These are phyloP conservation scores for Pachyseris speciosa DNA, from an alignment of 64 coral and sea anemone genomes.

Conservation along the genomic window DNA sequence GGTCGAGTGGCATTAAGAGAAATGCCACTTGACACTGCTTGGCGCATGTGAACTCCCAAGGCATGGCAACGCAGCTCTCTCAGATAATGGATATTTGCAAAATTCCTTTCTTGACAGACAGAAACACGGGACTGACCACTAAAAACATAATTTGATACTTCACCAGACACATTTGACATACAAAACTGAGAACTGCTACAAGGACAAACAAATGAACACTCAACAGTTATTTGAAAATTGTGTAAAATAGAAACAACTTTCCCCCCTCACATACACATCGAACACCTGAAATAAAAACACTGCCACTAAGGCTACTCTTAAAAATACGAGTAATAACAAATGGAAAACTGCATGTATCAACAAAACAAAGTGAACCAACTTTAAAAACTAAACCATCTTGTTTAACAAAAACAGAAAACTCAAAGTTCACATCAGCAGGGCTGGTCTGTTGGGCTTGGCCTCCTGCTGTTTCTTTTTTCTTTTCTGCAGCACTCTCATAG, in stretches of 20 bases:
- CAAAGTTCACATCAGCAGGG: background rate
- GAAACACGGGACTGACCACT: conserved; percentile 43
- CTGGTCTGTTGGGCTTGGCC: background rate
- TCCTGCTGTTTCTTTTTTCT: background rate
- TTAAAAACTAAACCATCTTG: background rate
- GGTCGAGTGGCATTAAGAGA: conserved; percentile 67
- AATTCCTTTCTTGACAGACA: conserved; percentile 63
- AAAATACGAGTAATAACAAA: conserved; percentile 57
- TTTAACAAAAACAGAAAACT: background rate
- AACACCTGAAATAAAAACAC: conserved; percentile 54
- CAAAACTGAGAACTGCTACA: conserved; percentile 52
- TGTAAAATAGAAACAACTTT: conserved; percentile 55
- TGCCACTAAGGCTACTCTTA: conserved; percentile 29
- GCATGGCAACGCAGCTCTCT: conserved; percentile 72
- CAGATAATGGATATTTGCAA: conserved; percentile 78
- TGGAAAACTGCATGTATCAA: conserved; percentile 49
- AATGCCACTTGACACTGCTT: conserved; percentile 72
- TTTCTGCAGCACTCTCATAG: background rate
- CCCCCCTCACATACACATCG: conserved; percentile 37
- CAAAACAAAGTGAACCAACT: conserved; percentile 51
- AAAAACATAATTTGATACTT: conserved; percentile 35
- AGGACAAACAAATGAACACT: conserved; percentile 48
- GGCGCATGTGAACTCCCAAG: conserved; percentile 67
- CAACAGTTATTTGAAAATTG: conserved; percentile 50
- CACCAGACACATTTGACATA: conserved; percentile 50